Conservation (phyloP, 2,797 vertebrate species). For the Coregonus sp. region DNA sequence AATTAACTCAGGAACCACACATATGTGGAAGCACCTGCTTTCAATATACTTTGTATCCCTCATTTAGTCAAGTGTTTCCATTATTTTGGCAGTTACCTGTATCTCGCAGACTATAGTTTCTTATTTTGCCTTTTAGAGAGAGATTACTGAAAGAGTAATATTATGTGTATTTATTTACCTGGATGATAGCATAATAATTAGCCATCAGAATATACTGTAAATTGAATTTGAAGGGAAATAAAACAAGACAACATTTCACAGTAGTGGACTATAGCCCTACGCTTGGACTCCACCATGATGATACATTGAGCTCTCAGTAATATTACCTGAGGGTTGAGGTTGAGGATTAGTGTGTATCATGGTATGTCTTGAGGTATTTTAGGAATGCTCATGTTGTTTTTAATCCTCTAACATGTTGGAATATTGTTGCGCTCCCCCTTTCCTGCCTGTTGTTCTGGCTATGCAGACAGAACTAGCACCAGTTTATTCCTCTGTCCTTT, state of each 20-base stretch:
- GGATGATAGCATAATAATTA: not conserved
- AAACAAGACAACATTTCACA: not conserved
- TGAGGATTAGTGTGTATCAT: conserved; percentile 5
- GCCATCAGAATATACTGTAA: not conserved
- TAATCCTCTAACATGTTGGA: conserved; percentile 7
- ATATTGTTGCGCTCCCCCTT: not conserved
- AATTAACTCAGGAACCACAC: no score
- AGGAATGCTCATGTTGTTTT: not conserved
- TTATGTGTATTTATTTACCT: not conserved
- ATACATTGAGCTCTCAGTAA: not conserved
- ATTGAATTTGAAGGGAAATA: not conserved
- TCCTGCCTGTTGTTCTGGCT: not conserved
- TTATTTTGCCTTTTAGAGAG: not conserved
- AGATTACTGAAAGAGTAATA: not conserved
- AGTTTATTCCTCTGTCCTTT: not conserved
- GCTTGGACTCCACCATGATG: not conserved
- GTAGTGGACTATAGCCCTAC: not conserved
- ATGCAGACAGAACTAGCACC: not conserved
- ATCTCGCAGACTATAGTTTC: not conserved
- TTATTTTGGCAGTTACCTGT: no score
- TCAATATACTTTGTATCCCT: not conserved
- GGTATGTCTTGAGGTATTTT: not conserved
- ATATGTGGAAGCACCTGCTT: no score
- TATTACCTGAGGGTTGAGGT: not conserved
- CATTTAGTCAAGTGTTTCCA: no score